These are phyloP conservation scores for Crossaster papposus DNA, from an alignment of 53 echinoderm and acorn worm species.

Conservation along the genomic window DNA sequence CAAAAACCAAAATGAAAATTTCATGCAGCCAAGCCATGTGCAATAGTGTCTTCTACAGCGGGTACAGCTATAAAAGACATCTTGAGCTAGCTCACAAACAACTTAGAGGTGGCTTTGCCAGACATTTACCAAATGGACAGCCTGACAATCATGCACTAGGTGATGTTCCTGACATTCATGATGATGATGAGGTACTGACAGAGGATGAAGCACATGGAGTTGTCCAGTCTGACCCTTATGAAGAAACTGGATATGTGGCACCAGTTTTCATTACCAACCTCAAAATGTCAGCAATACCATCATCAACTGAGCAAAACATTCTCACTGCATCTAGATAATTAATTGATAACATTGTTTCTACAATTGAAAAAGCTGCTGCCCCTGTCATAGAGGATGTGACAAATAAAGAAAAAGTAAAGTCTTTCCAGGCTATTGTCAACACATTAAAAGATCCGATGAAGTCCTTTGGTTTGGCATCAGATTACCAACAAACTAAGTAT, in stretches of 20 bases:
- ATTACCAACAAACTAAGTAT: conserved; percentile 39
- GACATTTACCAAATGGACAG: too few species aligned
- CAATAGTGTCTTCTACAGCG: neutral
- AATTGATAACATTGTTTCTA: neutral
- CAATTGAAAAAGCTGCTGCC: neutral
- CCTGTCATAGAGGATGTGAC: conserved; percentile 5
- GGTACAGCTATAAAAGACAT: conserved; percentile 35
- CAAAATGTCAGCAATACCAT: conserved; percentile 13
- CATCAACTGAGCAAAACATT: conserved; percentile 14
- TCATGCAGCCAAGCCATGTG: neutral
- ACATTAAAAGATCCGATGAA: neutral
- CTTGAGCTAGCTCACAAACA: neutral
- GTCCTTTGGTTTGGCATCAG: conserved; percentile 24
- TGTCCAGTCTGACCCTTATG: too few species aligned
- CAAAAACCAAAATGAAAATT: conserved; percentile 17
- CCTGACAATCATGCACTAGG: neutral
- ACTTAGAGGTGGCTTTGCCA: too few species aligned
- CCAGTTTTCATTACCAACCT: neutral
- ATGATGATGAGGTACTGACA: too few species aligned
- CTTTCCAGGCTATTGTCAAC: neutral
- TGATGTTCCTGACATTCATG: too few species aligned
- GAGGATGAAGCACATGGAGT: too few species aligned
- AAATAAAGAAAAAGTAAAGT: neutral
- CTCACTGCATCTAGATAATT: conserved; percentile 18
- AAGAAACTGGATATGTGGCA: neutral